Evolutionary conservation across 2,888 invertebrate species (phyloP).

Genomic region (Linhomoeus sp.): DNA sequence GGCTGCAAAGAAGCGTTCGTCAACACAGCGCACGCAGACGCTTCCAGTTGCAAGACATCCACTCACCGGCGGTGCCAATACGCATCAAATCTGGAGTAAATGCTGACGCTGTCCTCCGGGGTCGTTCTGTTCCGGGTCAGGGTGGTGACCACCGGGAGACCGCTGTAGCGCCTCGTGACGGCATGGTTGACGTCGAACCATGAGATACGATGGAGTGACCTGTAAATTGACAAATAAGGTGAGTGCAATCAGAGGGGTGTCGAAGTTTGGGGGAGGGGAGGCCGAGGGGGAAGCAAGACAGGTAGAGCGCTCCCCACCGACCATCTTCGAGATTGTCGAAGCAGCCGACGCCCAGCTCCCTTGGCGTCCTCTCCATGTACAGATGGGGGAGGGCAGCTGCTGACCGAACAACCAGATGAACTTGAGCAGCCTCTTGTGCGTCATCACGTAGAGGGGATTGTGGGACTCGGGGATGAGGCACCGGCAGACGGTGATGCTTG

Average conservation of each 20-base stretch:
- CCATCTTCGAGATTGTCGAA: slow-evolving; percentile 30
- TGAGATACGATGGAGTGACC: slow-evolving; percentile 71
- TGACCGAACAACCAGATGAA: slow-evolving; percentile 72
- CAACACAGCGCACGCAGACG: too few relatives aligned
- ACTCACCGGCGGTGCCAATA: slow-evolving; percentile 41
- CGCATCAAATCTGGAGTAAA: slow-evolving; percentile 98
- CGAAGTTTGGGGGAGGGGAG: too few relatives aligned
- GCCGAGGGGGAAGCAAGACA: too few relatives aligned
- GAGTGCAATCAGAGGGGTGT: too few relatives aligned
- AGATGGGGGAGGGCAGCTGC: slow-evolving; percentile 26
- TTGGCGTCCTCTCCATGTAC: slow-evolving; percentile 29
- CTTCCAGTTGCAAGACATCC: too few relatives aligned
- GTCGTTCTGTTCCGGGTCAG: too few relatives aligned
- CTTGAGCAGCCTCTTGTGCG: slow-evolving; percentile 88
- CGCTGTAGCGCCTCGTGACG: slow-evolving; percentile 63
- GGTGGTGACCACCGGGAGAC: slow-evolving; percentile 4
- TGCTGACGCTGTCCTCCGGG: slow-evolving; percentile 49
- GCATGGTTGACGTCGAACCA: slow-evolving; percentile 76
- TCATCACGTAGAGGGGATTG: slow-evolving; percentile 90
- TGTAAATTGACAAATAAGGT: slow-evolving; percentile 12
- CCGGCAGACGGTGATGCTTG: slow-evolving; percentile 87
- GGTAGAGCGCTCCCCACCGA: slow-evolving; percentile 16
- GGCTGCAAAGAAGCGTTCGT: slow-evolving; percentile 12
- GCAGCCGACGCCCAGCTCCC: slow-evolving; percentile 32
- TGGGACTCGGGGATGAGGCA: slow-evolving; percentile 83